Conservation (phyloP, 2,113 vertebrate genomes). For the Chaenogobius annularis region DNA sequence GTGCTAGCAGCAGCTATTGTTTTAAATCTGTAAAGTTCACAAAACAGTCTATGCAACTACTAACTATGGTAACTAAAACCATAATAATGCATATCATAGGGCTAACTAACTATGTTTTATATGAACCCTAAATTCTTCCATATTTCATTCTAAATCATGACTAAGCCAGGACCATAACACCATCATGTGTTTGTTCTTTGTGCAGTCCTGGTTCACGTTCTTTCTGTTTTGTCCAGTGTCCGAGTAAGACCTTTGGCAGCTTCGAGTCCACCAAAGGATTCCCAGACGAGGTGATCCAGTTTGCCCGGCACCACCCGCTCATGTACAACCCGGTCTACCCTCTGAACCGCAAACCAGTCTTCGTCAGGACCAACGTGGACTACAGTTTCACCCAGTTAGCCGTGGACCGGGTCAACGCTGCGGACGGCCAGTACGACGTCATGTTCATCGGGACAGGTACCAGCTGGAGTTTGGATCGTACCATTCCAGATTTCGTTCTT, state of each 20-base stretch:
- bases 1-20: too few species aligned
- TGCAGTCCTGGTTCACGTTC: not conserved
- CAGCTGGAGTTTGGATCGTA: not conserved
- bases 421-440: constrained; percentile 92
- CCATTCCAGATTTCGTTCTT: not conserved
- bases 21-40: too few species aligned
- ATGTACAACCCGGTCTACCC: constrained; percentile 93
- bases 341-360: constrained; percentile 83
- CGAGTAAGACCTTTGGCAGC: constrained; percentile 96
- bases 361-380: constrained; percentile 83
- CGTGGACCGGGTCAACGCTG: constrained; percentile 87
- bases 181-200: not conserved
- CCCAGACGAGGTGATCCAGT: constrained; percentile 95
- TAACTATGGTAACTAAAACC: too few species aligned
- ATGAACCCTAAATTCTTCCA: too few species aligned
- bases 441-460: constrained; percentile 97
- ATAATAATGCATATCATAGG: too few species aligned
- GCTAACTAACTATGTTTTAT: too few species aligned
- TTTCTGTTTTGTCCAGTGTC: constrained; percentile 80
- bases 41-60: too few species aligned
- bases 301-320: constrained; percentile 94
- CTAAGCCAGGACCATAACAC: too few species aligned
- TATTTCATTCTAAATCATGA: too few species aligned
- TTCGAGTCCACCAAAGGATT: constrained; percentile 96
- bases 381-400: constrained; percentile 90